These are phyloP conservation scores for Autographa gamma DNA, from an alignment of 2,888 invertebrate genomes.

Conservation along the genomic window DNA sequence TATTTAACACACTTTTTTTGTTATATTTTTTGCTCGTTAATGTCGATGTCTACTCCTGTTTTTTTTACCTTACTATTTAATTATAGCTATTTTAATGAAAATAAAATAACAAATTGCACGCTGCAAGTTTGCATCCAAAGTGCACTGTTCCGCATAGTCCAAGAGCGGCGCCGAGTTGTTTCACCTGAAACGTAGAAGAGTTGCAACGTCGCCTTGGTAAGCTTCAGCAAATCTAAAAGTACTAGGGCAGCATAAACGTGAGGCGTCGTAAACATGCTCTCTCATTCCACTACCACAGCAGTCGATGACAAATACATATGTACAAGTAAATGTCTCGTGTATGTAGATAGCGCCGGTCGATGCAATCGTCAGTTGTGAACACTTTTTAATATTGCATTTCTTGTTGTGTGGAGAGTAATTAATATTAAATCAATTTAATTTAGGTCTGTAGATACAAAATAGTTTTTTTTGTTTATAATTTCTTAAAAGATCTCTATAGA, in stretches of 20 bases:
- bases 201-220: slow-evolving; percentile 13
- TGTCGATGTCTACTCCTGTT: too few species aligned
- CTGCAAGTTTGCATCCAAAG: not conserved
- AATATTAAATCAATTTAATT: too few species aligned
- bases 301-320: not conserved
- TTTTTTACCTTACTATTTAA: too few species aligned
- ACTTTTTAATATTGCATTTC: too few species aligned
- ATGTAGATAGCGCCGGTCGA: not conserved
- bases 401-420: too few species aligned
- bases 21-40: too few species aligned
- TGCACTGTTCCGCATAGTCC: not conserved
- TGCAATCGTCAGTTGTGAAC: not conserved
- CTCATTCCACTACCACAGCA: not conserved
- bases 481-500: too few species aligned
- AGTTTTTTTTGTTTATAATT: too few species aligned
- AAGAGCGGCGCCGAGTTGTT: not conserved
- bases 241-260: slow-evolving; percentile 13
- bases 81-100: too few species aligned
- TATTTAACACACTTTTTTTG: too few species aligned
- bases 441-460: too few species aligned
- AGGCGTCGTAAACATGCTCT: not conserved
- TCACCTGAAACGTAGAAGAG: not conserved
- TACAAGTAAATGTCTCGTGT: not conserved
- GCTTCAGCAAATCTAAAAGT: not conserved
- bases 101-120: not conserved